Evolutionary conservation across 37 sponge, comb jelly and placozoan species (phyloP).

Genomic region (Axinella damicornis): DNA sequence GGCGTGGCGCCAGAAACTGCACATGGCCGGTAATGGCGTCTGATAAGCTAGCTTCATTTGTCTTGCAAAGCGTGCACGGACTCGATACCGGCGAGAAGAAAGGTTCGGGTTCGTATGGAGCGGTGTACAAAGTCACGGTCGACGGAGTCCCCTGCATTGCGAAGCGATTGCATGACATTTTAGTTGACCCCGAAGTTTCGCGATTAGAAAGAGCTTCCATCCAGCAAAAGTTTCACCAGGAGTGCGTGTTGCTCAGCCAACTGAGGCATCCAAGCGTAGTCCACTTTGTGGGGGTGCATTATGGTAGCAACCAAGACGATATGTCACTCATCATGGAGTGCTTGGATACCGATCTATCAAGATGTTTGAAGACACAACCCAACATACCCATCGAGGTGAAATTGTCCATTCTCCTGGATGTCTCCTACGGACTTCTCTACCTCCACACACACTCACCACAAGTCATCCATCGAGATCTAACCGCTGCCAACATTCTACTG

Average conservation of each 20-base stretch:
- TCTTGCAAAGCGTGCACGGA: neutral
- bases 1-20: too few species aligned
- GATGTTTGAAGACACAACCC: neutral
- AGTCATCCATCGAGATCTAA: neutral
- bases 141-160: conserved; percentile 24
- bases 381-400: conserved; percentile 19
- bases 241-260: conserved; percentile 14
- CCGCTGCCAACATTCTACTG: neutral
- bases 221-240: conserved; percentile 11
- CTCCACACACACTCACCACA: conserved; percentile 9
- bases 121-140: conserved; percentile 4
- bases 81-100: neutral
- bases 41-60: too few species aligned
- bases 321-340: conserved; percentile 11
- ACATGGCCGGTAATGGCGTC: too few species aligned
- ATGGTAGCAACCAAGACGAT: neutral
- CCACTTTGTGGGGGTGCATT: conserved; percentile 31
- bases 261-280: conserved; percentile 41
- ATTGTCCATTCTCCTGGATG: conserved; percentile 23
- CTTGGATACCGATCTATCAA: neutral
- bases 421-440: conserved; percentile 20
- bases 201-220: neutral
- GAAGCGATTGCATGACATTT: conserved; percentile 6
- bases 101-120: conserved; percentile 31
- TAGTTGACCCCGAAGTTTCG: neutral